These are phyloP conservation scores for Ganaspis sp. DNA, from an alignment of 1,140 invertebrate genomes.

Conservation along the genomic window DNA sequence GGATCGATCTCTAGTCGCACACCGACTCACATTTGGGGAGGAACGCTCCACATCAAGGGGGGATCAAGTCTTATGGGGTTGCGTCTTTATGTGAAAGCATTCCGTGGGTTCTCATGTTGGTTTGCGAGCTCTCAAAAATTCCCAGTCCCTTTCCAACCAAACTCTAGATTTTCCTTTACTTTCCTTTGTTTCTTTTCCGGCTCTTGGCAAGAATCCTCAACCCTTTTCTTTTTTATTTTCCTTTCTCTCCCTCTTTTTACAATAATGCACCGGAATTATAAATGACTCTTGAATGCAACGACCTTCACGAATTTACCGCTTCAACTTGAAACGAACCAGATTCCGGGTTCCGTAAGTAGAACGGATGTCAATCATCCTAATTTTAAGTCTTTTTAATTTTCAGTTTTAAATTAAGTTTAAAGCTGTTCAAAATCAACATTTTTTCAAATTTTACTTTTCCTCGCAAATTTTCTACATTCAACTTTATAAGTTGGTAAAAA, in stretches of 20 bases:
- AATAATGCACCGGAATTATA: slow-evolving; percentile 60
- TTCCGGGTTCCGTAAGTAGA: not conserved
- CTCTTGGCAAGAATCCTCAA: slow-evolving; percentile 56
- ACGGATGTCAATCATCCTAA: not conserved
- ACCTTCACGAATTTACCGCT: slow-evolving; percentile 53
- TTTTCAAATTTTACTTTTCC: no score
- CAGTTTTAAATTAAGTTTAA: no score
- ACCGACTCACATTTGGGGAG: slow-evolving; percentile 58
- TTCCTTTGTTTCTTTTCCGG: slow-evolving; percentile 58
- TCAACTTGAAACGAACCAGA: not conserved
- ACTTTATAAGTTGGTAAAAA: no score
- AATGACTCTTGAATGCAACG: slow-evolving; percentile 48
- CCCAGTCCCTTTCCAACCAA: slow-evolving; percentile 52
- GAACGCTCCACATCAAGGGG: slow-evolving; percentile 67
- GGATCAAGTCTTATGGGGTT: slow-evolving; percentile 71
- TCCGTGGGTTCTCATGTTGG: slow-evolving; percentile 68
- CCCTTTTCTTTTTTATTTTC: slow-evolving; percentile 52
- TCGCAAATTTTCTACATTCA: no score
- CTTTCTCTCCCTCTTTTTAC: slow-evolving; percentile 52
- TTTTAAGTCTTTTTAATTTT: no score
- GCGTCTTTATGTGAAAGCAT: slow-evolving; percentile 68
- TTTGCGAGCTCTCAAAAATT: slow-evolving; percentile 67
- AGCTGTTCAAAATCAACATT: no score
- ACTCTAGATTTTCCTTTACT: slow-evolving; percentile 58
- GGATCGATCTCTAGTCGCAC: slow-evolving; percentile 54